Evolutionary conservation across 2,888 invertebrate genomes (phyloP).

Genomic region (Eretmocerus hayati): DNA sequence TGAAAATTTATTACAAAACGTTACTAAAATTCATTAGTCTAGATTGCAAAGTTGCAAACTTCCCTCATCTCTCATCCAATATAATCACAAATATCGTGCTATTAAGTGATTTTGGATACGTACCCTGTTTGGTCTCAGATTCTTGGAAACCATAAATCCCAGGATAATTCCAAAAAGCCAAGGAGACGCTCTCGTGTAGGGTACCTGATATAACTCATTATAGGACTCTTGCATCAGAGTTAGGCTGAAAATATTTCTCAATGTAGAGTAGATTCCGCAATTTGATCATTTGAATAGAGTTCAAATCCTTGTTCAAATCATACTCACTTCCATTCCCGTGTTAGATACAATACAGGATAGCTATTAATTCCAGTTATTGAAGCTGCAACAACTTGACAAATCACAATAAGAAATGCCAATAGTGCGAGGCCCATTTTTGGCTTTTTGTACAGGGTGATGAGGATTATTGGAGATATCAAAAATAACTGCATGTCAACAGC

Average conservation of each 20-base stretch:
- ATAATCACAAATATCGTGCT: too few relatives aligned
- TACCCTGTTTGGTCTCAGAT: background rate
- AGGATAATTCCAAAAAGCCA: slow-evolving; percentile 22
- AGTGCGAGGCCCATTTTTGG: slow-evolving; percentile 39
- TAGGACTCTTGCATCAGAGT: too few relatives aligned
- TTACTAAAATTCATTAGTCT: too few relatives aligned
- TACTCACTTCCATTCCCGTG: background rate
- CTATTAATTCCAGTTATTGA: background rate
- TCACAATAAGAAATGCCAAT: slow-evolving; percentile 23
- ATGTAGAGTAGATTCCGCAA: background rate
- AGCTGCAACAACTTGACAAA: background rate
- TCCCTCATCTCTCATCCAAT: too few relatives aligned
- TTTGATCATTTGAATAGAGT: too few relatives aligned
- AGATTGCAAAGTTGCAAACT: too few relatives aligned
- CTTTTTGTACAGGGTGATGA: slow-evolving; percentile 48
- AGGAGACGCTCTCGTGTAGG: slow-evolving; percentile 17
- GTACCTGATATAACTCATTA: slow-evolving; percentile 20
- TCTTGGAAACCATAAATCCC: slow-evolving; percentile 12
- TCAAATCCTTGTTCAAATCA: too few relatives aligned
- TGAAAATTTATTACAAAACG: too few relatives aligned
- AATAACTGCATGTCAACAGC: slow-evolving; percentile 56
- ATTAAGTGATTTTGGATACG: too few relatives aligned
- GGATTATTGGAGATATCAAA: slow-evolving; percentile 51
- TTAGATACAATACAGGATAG: background rate
- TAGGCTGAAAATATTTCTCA: background rate